Percentiles rank a stretch among this genome's conserved stretches.
phyloP scores from a whole-genome alignment of 1,140 invertebrate species.

The Drosophila dunni region DNA sequence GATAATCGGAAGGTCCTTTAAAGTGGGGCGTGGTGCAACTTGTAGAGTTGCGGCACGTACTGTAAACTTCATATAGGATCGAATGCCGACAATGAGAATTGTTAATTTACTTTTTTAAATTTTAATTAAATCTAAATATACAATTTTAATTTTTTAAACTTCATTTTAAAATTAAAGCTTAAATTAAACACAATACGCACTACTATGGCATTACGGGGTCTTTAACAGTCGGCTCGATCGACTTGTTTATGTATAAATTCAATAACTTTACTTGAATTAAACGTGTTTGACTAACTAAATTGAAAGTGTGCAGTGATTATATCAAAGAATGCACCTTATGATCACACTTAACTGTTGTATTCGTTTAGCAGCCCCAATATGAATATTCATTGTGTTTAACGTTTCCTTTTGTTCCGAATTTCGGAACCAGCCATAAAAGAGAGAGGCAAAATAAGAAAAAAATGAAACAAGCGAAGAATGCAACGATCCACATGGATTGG shows the following conservation, averaged over 20 bases:
- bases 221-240: no score
- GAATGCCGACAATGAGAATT: no score
- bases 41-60: no score
- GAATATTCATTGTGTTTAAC: constrained; percentile 14
- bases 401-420: constrained; percentile 27
- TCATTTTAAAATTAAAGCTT: no score
- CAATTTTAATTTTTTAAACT: no score
- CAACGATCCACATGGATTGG: constrained; percentile 58
- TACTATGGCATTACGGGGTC: no score
- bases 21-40: no score
- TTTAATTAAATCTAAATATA: no score
- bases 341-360: constrained; percentile 10
- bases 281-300: not conserved
- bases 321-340: constrained; percentile 6
- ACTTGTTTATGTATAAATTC: not conserved
- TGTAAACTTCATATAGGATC: no score
- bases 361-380: constrained; percentile 11
- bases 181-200: no score
- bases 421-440: constrained; percentile 23
- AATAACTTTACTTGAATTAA: not conserved
- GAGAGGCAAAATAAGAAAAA: not conserved
- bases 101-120: no score
- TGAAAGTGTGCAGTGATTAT: constrained; percentile 6
- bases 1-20: no score
- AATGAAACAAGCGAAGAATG: constrained; percentile 14